Conservation (phyloP, 2,113 vertebrate species). For the Eublepharis macularius region DNA sequence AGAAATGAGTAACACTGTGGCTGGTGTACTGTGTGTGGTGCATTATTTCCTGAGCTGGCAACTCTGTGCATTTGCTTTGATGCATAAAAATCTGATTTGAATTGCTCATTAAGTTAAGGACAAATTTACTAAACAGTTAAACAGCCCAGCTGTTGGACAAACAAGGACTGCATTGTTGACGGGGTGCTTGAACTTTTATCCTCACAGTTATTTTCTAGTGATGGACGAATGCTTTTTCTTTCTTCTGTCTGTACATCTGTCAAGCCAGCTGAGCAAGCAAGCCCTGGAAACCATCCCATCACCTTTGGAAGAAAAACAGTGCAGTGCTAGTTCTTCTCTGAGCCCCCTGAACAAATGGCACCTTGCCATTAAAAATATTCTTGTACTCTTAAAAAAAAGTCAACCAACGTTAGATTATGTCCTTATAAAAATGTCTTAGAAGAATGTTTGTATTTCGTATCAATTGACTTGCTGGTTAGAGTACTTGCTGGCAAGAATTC, state of each 20-base stretch:
- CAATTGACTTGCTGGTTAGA: constrained; percentile 5
- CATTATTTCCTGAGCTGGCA: constrained; percentile 24
- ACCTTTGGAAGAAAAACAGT: constrained; percentile 20
- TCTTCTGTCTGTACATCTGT: constrained; percentile 10
- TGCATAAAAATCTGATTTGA: constrained; percentile 21
- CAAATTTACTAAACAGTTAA: constrained; percentile 10
- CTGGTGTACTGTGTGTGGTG: neutral
- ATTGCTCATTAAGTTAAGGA: constrained; percentile 29
- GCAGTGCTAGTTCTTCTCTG: neutral
- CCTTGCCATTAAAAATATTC: neutral
- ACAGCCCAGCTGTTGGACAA: constrained; percentile 37
- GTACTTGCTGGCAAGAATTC: neutral
- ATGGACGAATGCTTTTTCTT: constrained; percentile 5
- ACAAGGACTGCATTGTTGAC: constrained; percentile 23
- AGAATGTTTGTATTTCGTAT: neutral
- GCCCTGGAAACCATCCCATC: neutral
- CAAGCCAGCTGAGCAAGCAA: constrained; percentile 15
- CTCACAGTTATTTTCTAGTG: constrained; percentile 30
- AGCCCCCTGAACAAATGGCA: neutral
- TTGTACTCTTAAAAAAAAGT: neutral
- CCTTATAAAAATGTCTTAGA: constrained; percentile 1
- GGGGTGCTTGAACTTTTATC: constrained; percentile 25
- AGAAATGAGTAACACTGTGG: neutral
- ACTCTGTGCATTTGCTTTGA: constrained; percentile 11
- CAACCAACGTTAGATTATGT: neutral